These are phyloP conservation scores for Malurus alboscapulatus DNA, from an alignment of 2,113 vertebrate genomes.

Conservation along the genomic window DNA sequence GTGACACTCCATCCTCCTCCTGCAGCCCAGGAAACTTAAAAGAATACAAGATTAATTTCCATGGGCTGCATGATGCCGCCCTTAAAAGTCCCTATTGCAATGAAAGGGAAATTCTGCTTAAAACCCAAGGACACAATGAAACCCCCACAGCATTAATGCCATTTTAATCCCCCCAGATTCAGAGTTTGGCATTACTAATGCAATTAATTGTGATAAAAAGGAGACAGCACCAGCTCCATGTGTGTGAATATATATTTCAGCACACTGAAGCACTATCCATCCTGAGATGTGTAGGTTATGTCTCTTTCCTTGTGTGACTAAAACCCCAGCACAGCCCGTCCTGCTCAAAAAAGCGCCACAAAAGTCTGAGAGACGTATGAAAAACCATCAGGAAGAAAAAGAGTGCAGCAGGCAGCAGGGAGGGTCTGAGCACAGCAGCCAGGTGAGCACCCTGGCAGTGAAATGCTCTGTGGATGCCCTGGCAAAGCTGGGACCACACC, in stretches of 20 bases:
- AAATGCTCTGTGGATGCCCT: background rate
- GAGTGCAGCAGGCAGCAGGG: background rate
- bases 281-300: background rate
- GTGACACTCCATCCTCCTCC: conserved; percentile 17
- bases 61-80: background rate
- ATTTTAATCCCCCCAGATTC: background rate
- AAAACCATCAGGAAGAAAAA: background rate
- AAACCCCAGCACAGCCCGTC: background rate
- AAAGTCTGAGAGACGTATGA: background rate
- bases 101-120: background rate
- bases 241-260: background rate
- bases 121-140: background rate
- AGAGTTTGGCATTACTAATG: background rate
- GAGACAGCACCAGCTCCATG: background rate
- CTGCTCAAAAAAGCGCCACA: background rate
- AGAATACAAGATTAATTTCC: conserved; percentile 57
- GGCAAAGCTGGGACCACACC: accelerated
- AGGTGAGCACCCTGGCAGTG: background rate
- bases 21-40: conserved; percentile 46
- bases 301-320: background rate
- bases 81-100: background rate
- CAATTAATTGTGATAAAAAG: conserved; percentile 39
- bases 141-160: background rate
- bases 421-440: background rate
- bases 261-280: background rate